These are phyloP conservation scores for Dicrostonyx torquatus DNA, from an alignment of 2,797 vertebrate genomes.

Conservation along the genomic window DNA sequence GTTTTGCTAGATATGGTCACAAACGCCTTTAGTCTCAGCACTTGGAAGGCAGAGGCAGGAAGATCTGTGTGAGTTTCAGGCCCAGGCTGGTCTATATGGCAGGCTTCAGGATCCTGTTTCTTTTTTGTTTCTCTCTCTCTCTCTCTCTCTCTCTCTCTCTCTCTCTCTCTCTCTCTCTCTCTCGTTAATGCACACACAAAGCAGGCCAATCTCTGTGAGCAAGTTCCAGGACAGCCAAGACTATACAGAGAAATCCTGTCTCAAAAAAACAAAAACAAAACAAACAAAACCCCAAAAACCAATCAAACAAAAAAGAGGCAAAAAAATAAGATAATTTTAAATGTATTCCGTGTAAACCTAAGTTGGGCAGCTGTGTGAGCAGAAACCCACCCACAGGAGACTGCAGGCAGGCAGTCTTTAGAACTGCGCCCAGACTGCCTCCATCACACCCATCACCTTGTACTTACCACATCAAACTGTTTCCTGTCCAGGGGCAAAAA, in stretches of 20 bases:
- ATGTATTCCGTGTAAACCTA: not conserved
- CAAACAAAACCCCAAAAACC: too few species aligned
- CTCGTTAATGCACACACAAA: not conserved
- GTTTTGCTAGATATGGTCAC: not conserved
- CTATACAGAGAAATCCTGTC: not conserved
- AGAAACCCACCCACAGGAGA: not conserved
- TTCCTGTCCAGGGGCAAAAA: constrained; percentile 84
- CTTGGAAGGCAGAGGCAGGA: not conserved
- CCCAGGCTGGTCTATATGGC: not conserved
- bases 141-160: too few species aligned
- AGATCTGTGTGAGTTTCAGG: not conserved
- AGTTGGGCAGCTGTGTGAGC: not conserved
- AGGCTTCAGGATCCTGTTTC: not conserved
- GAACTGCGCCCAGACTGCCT: not conserved
- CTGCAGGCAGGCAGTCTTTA: not conserved
- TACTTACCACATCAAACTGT: constrained; percentile 90
- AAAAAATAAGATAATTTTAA: not conserved
- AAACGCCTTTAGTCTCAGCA: not conserved
- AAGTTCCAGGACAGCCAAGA: not conserved
- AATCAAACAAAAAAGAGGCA: not conserved
- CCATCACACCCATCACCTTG: not conserved
- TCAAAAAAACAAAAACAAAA: not conserved
- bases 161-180: too few species aligned
- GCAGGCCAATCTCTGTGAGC: not conserved
- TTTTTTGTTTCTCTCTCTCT: too few species aligned